Evolutionary conservation across 2,888 invertebrate species (phyloP).

Genomic region (Dicycla oo): DNA sequence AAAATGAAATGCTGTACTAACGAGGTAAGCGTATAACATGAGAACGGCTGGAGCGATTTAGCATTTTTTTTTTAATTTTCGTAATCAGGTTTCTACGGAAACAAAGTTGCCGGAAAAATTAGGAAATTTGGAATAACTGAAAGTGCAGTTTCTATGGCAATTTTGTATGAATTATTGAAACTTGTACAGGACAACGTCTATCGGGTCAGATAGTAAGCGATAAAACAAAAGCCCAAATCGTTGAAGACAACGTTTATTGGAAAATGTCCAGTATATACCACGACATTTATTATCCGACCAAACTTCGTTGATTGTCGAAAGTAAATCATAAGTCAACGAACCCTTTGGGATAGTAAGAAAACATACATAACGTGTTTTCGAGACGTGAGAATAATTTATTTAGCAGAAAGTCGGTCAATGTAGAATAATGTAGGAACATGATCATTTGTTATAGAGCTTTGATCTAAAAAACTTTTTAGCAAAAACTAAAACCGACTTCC

Average conservation of each 20-base stretch:
- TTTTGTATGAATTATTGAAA: neutral
- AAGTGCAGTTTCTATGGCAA: neutral
- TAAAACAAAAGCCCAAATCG: constrained; percentile 24
- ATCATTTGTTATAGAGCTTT: neutral
- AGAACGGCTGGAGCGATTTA: too few relatives aligned
- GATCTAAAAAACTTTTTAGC: too few relatives aligned
- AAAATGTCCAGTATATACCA: constrained; percentile 22
- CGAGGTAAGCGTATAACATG: too few relatives aligned
- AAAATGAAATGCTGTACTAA: too few relatives aligned
- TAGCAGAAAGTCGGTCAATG: neutral
- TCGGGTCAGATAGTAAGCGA: neutral
- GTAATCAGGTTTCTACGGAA: neutral
- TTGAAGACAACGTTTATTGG: constrained; percentile 24
- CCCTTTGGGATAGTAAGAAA: constrained; percentile 1
- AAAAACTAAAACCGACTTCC: too few relatives aligned
- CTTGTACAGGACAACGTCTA: neutral
- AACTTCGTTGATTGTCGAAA: constrained; percentile 46
- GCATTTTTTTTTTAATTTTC: too few relatives aligned
- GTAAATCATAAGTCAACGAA: constrained; percentile 46
- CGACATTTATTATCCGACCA: constrained; percentile 36
- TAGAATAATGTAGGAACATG: neutral
- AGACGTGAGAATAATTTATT: constrained; percentile 14
- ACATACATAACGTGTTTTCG: constrained; percentile 1
- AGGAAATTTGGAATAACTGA: neutral
- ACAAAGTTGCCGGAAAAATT: neutral